Percentiles rank a stretch among this genome's conserved stretches.
Conservation (phyloP, 2,888 invertebrate genomes). For the Pristionchus maxplancki region DNA sequence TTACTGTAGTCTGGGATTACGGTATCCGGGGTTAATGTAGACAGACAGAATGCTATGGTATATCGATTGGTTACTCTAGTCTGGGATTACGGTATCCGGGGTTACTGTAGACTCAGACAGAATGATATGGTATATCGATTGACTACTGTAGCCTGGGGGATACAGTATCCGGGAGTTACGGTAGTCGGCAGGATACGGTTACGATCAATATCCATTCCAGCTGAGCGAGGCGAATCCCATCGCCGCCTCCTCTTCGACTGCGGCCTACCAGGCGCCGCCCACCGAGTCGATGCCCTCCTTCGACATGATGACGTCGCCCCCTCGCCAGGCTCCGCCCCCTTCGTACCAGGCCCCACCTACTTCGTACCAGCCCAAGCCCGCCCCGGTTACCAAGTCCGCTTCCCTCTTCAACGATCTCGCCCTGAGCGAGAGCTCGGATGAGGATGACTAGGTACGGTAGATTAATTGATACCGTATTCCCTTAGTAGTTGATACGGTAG, state of each 20-base stretch:
- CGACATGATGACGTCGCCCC: background rate
- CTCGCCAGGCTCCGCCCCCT: background rate
- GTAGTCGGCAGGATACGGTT: background rate
- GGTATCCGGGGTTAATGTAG: too few species aligned
- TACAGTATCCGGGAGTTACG: background rate
- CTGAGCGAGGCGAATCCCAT: background rate
- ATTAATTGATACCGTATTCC: too few species aligned
- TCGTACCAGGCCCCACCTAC: background rate
- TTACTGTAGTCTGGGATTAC: background rate
- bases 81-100: too few species aligned
- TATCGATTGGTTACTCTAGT: background rate
- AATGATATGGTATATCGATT: too few species aligned
- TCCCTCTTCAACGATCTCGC: constrained; percentile 50
- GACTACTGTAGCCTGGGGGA: background rate
- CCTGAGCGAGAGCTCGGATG: constrained; percentile 50
- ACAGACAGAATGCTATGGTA: too few species aligned
- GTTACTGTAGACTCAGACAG: too few species aligned
- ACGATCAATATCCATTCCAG: background rate
- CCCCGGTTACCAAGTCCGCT: background rate
- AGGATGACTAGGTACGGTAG: constrained; percentile 10
- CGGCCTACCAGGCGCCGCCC: background rate
- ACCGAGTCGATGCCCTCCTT: constrained; percentile 12
- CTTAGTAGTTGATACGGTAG: too few species aligned
- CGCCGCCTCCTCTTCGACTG: background rate
- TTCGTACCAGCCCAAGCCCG: too few species aligned